Evolutionary conservation across 1,140 invertebrate species (phyloP), one percentile per base, ranked within the genome.

Genomic region (Metopolophium dirhodum): DNA sequence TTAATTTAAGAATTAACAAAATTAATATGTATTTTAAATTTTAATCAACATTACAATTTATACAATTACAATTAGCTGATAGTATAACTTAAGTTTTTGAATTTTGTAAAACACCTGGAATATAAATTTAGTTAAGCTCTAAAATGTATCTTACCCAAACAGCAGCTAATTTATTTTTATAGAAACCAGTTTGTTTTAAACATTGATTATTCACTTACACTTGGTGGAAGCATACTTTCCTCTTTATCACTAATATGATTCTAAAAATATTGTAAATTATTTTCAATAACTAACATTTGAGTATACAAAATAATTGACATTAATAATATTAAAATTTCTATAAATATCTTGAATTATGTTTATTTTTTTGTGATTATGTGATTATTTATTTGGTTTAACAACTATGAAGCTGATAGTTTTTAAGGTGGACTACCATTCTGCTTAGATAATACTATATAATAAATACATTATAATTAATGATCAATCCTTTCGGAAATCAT

Each of bases 11-110:
- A 2, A 8, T 88, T 68, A 14, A 90, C 22, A 45, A 30, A 90
- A 94, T 90, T 49, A 93, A 89, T 68, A 68, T 68, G 11, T 77
- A 77, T 77, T 77, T 77, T n/a, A n/a, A 77, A 77, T 77, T 77
- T 77, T n/a, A n/a, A 77, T 68, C 11, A n/a, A 68, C 14, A n/a
- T 77, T 77, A 54, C 22, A 2, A 54, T 22, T 54, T 54, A 54
- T 54, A n/a, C 1, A 68, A 68, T 30, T n/a, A 14, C 30, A n/a
- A n/a, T 14, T 61, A 61, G 30, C n/a, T 14, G 11, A 11, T 1
- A 68, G 14, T 18, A 11, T 14, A n/a, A n/a, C 14, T 77, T 18
- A n/a, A 9, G 30, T 68, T 77, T 77, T 77, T n/a, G 26, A 30
- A 68, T 68, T 61, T 26, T 7, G 23, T 57, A 57, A 57, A 61